Percentiles rank a stretch among this genome's conserved stretches.
These are phyloP conservation scores for Bombyx huttoni DNA, from an alignment of 2,888 invertebrate species.

Conservation along the genomic window DNA sequence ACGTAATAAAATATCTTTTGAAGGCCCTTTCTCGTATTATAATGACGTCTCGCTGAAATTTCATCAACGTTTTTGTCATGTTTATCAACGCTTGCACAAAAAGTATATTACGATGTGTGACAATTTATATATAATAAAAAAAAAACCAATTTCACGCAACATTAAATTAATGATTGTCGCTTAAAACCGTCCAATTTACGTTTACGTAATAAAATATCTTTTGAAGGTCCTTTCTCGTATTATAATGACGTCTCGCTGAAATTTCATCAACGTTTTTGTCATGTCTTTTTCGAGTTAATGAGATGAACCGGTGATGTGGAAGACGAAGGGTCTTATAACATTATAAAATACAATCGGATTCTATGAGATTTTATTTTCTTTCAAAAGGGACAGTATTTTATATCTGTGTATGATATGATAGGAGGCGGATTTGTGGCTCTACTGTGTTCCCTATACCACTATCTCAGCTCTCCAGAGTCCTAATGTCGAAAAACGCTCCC, in stretches of 20 bases:
- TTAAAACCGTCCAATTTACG: constrained; percentile 1
- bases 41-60: neutral
- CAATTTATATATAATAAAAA: no score
- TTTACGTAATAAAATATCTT: constrained; percentile 1
- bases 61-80: neutral
- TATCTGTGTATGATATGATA: no score
- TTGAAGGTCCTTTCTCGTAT: neutral
- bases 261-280: neutral
- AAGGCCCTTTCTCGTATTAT: neutral
- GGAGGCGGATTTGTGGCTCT: no score
- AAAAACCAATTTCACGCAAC: no score
- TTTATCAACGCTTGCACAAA: no score
- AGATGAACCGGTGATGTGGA: neutral
- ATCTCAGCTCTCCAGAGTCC: no score
- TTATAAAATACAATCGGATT: neutral
- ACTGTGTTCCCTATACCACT: no score
- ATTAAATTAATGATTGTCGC: neutral
- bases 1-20: constrained; percentile 1
- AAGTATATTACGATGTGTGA: no score
- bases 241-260: neutral
- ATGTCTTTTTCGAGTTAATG: neutral
- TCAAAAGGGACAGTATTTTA: no score
- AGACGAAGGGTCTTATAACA: neutral
- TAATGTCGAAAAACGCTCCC: no score
- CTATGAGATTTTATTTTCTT: neutral